These are phyloP conservation scores for Acrobasis consociella DNA, from an alignment of 2,888 invertebrate species.

Conservation along the genomic window DNA sequence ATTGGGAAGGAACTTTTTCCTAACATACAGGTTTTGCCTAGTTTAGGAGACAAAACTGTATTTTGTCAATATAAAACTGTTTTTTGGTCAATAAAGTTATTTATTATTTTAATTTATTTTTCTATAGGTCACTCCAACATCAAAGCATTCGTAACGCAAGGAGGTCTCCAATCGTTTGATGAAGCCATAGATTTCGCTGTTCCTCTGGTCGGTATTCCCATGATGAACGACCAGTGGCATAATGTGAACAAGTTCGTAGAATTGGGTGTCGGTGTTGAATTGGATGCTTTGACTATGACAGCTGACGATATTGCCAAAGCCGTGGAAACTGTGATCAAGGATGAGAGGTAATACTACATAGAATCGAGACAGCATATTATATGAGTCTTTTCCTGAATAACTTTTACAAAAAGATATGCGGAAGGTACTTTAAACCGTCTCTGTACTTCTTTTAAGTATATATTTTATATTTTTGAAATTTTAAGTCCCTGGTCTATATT, in stretches of 20 bases:
- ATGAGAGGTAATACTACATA: constrained; percentile 3
- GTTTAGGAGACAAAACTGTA: no score
- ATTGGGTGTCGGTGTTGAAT: not conserved
- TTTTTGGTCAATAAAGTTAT: no score
- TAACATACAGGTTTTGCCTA: no score
- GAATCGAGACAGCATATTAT: no score
- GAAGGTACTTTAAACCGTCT: no score
- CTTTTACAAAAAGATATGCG: no score
- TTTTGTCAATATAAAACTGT: no score
- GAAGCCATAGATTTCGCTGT: constrained; percentile 53
- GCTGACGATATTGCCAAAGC: not conserved
- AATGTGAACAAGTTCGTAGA: constrained; percentile 36
- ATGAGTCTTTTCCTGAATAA: no score
- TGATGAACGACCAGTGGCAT: constrained; percentile 54
- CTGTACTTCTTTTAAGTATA: no score
- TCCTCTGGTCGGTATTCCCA: constrained; percentile 55
- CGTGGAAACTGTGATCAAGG: not conserved
- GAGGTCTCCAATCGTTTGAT: constrained; percentile 60
- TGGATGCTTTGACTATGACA: constrained; percentile 10
- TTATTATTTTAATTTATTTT: not conserved
- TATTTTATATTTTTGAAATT: no score
- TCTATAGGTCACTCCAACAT: constrained; percentile 29
- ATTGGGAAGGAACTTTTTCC: no score
- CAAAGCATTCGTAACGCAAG: constrained; percentile 65
- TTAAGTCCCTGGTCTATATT: no score